A percentile compares a stretch with the other conserved stretches of the same genome.
These are phyloP conservation scores for Agrotis segetum DNA, from an alignment of 2,888 invertebrate genomes.

Conservation along the genomic window DNA sequence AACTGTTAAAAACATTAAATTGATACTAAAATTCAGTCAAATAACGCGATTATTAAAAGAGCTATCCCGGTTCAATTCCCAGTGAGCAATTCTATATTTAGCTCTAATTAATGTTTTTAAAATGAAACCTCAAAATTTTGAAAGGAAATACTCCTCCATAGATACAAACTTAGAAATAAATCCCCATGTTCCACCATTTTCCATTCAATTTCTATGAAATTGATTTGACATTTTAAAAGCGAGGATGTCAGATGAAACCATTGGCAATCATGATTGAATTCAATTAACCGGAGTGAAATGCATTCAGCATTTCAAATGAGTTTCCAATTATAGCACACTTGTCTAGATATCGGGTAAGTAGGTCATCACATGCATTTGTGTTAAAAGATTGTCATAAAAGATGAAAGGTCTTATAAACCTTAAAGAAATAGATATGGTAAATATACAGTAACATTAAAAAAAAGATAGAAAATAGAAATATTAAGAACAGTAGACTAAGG, in stretches of 20 bases:
- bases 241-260: conserved; percentile 38
- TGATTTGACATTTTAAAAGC: conserved; percentile 46
- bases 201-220: conserved; percentile 27
- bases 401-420: too few relatives aligned
- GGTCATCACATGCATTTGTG: conserved; percentile 5
- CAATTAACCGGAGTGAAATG: conserved; percentile 34
- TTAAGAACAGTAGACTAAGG: too few relatives aligned
- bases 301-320: conserved; percentile 34
- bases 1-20: too few relatives aligned
- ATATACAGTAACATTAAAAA: too few relatives aligned
- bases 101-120: too few relatives aligned
- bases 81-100: too few relatives aligned
- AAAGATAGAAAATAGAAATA: too few relatives aligned
- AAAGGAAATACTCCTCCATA: neutral
- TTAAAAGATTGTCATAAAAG: neutral
- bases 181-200: neutral
- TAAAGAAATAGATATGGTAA: too few relatives aligned
- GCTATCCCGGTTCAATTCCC: too few relatives aligned
- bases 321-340: conserved; percentile 9
- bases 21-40: too few relatives aligned
- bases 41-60: too few relatives aligned
- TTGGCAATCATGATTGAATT: conserved; percentile 44
- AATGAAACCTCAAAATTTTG: neutral
- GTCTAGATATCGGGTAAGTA: conserved; percentile 14
- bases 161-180: neutral